These are phyloP conservation scores for Lindbergichthys nudifrons DNA, from an alignment of 2,797 vertebrate species.

Conservation along the genomic window DNA sequence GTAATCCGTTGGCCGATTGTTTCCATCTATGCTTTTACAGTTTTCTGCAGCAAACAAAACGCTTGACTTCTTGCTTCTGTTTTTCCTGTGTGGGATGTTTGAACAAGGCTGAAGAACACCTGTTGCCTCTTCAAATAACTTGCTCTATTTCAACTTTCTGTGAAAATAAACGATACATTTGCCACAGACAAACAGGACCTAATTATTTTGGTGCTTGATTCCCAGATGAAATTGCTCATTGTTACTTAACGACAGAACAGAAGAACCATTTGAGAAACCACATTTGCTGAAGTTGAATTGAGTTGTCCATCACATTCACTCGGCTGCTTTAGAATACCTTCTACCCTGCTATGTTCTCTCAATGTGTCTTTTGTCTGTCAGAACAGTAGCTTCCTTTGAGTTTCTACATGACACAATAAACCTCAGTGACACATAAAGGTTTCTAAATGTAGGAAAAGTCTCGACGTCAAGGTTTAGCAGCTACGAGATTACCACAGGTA, in stretches of 20 bases:
- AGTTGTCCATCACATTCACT: constrained; percentile 5
- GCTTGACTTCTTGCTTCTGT: constrained; percentile 7
- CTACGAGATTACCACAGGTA: constrained; percentile 12
- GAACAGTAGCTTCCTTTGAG: too few relatives aligned
- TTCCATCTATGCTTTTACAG: constrained; percentile 3
- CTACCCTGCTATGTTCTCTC: background rate
- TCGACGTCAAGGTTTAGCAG: constrained; percentile 12
- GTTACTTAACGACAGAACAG: background rate
- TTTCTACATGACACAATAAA: too few relatives aligned
- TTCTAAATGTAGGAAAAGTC: background rate
- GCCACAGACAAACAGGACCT: background rate
- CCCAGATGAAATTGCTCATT: background rate
- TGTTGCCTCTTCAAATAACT: constrained; percentile 26
- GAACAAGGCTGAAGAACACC: constrained; percentile 22
- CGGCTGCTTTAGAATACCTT: background rate
- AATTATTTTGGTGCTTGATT: background rate
- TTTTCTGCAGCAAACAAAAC: constrained; percentile 9
- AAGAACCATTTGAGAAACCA: background rate
- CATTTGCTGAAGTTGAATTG: background rate
- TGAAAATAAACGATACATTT: background rate
- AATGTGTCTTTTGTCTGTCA: background rate
- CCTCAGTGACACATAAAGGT: background rate
- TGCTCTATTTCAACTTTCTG: constrained; percentile 1
- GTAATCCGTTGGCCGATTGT: constrained; percentile 12
- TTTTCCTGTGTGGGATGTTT: constrained; percentile 30